A percentile compares a stretch with the other conserved stretches of the same genome.
phyloP scores from a whole-genome alignment of 2,888 invertebrate species.

The Saturnia japonica region DNA sequence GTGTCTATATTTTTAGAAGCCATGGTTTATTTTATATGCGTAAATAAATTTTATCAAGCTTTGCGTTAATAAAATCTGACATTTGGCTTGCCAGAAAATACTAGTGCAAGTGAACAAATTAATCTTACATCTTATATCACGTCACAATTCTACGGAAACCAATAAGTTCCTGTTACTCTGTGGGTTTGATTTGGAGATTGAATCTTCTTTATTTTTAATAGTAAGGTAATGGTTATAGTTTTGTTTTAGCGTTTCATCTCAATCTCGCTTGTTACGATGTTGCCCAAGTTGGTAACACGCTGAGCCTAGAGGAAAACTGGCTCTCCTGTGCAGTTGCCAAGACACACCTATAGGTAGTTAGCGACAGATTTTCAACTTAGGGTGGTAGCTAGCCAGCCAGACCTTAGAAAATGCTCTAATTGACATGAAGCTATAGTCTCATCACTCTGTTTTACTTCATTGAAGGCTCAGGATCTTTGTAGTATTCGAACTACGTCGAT shows the following conservation, averaged over 20 bases:
- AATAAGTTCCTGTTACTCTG: slow-evolving; percentile 47
- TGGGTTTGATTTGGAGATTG: slow-evolving; percentile 17
- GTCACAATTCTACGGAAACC: slow-evolving; percentile 44
- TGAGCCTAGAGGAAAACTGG: not conserved
- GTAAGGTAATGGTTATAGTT: slow-evolving; percentile 13
- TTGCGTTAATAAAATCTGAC: slow-evolving; percentile 7
- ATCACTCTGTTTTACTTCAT: not conserved
- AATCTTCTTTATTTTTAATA: not conserved
- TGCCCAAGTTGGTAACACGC: not conserved
- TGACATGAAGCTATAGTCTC: not conserved
- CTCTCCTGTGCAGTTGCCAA: not conserved
- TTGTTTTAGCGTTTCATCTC: not conserved
- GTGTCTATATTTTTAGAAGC: slow-evolving; percentile 10
- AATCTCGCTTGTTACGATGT: not conserved
- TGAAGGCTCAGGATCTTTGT: not conserved
- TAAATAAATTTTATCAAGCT: slow-evolving; percentile 6
- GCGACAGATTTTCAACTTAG: not conserved
- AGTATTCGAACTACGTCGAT: not conserved
- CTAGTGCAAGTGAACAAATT: slow-evolving; percentile 18
- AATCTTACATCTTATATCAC: slow-evolving; percentile 34
- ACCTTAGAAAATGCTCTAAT: not conserved
- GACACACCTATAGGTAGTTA: too few species aligned
- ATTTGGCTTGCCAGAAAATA: slow-evolving; percentile 12
- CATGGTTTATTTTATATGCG: not conserved
- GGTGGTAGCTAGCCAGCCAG: not conserved